Evolutionary conservation across 2,888 invertebrate species (phyloP).

Genomic region (Polyploca ridens): DNA sequence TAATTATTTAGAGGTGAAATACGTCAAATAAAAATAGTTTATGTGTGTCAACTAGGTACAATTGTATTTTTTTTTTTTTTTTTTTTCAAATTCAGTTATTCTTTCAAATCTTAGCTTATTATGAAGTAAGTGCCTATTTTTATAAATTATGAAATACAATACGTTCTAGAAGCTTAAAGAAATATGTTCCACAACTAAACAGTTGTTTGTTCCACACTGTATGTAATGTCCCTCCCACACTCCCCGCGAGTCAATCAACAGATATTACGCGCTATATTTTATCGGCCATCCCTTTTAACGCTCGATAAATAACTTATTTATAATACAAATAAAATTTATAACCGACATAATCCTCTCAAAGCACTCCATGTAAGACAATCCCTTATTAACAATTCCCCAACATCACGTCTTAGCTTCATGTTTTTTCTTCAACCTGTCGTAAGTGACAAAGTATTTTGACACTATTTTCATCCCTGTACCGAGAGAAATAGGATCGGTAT

Average conservation of each 20-base stretch:
- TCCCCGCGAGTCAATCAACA: constrained; percentile 1
- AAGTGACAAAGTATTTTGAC: constrained; percentile 34
- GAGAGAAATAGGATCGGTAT: constrained; percentile 41
- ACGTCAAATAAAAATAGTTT: no score
- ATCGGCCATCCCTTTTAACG: constrained; percentile 25
- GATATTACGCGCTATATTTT: constrained; percentile 9
- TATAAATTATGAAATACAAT: neutral
- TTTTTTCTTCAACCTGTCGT: constrained; percentile 61
- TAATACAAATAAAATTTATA: constrained; percentile 79
- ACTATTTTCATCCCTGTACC: constrained; percentile 39
- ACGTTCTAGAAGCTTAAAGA: neutral
- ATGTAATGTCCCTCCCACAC: neutral
- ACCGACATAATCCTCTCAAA: constrained; percentile 63
- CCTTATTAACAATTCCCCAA: constrained; percentile 77
- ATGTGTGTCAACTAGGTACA: no score
- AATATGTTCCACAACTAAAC: neutral
- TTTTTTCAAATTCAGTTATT: no score
- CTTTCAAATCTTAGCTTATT: no score
- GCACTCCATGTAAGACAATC: constrained; percentile 59
- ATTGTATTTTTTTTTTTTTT: no score
- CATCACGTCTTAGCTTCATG: constrained; percentile 66
- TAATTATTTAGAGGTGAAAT: no score
- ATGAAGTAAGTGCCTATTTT: neutral
- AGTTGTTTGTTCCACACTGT: neutral
- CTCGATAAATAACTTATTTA: constrained; percentile 73